Conservation (phyloP, 2,797 vertebrate genomes). For the Lepilemur septentrionalis region DNA sequence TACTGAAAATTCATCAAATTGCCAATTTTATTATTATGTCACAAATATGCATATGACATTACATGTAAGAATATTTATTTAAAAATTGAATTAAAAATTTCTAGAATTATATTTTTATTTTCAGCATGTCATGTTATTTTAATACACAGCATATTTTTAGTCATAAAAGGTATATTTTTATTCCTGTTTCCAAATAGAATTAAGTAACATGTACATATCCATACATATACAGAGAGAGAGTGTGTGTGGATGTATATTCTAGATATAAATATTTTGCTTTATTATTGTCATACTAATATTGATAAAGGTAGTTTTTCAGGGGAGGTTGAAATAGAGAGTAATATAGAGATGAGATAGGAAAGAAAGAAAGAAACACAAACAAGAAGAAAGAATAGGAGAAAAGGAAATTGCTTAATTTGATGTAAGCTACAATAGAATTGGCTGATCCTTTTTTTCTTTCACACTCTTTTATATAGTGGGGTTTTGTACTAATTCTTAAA, state of each 20-base stretch:
- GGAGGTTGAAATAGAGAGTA: not conserved
- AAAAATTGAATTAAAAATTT: not conserved
- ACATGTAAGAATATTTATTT: not conserved
- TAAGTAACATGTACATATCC: not conserved
- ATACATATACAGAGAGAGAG: not conserved
- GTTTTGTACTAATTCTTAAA: not conserved
- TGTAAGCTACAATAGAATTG: not conserved
- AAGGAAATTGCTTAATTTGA: not conserved
- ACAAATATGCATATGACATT: not conserved
- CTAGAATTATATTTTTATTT: not conserved
- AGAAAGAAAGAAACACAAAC: not conserved
- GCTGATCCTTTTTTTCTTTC: not conserved
- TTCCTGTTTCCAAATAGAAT: not conserved
- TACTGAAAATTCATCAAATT: not conserved
- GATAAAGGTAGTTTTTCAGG: not conserved
- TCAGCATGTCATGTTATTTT: not conserved
- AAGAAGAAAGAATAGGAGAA: not conserved
- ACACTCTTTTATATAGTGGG: not conserved
- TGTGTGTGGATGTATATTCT: not conserved
- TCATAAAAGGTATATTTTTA: not conserved
- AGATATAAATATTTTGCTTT: not conserved
- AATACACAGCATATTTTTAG: not conserved
- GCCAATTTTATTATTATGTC: not conserved
- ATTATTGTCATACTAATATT: not conserved
- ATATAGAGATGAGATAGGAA: not conserved